Evolutionary conservation across 2,888 invertebrate species (phyloP).

Genomic region (Apotomis betuletana): DNA sequence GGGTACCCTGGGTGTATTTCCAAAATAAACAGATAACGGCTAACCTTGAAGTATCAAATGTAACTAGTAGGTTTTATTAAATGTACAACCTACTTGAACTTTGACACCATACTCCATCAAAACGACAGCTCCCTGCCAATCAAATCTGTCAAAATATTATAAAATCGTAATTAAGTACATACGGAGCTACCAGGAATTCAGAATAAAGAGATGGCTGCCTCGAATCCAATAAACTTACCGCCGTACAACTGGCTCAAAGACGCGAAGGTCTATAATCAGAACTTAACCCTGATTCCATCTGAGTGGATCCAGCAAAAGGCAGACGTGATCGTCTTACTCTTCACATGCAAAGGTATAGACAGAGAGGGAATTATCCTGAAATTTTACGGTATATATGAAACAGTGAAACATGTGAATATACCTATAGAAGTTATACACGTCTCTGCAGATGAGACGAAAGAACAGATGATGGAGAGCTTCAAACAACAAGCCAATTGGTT

Average conservation of each 20-base stretch:
- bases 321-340: slow-evolving; percentile 65
- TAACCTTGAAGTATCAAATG: slow-evolving; percentile 11
- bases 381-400: slow-evolving; percentile 72
- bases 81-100: slow-evolving; percentile 21
- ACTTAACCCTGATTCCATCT: slow-evolving; percentile 51
- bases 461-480: slow-evolving; percentile 56
- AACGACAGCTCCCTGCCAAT: slow-evolving; percentile 22
- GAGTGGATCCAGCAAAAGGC: slow-evolving; percentile 64
- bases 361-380: slow-evolving; percentile 60
- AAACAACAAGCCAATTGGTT: slow-evolving; percentile 76
- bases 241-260: slow-evolving; percentile 63
- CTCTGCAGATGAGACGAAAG: slow-evolving; percentile 64
- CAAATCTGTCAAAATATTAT: slow-evolving; percentile 20
- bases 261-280: slow-evolving; percentile 63
- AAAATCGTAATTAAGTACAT: background rate
- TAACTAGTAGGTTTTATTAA: slow-evolving; percentile 3
- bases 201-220: slow-evolving; percentile 31
- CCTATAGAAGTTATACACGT: slow-evolving; percentile 74
- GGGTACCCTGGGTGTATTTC: background rate
- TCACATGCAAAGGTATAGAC: slow-evolving; percentile 62
- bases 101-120: slow-evolving; percentile 14
- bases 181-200: slow-evolving; percentile 23
- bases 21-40: background rate
- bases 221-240: slow-evolving; percentile 44
- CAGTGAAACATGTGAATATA: slow-evolving; percentile 61